Evolutionary conservation across 92 coral and sea anemone genomes (phyloP), one percentile per base, ranked within the genome.

Genomic region (Hydrozoanthus gracilis): DNA sequence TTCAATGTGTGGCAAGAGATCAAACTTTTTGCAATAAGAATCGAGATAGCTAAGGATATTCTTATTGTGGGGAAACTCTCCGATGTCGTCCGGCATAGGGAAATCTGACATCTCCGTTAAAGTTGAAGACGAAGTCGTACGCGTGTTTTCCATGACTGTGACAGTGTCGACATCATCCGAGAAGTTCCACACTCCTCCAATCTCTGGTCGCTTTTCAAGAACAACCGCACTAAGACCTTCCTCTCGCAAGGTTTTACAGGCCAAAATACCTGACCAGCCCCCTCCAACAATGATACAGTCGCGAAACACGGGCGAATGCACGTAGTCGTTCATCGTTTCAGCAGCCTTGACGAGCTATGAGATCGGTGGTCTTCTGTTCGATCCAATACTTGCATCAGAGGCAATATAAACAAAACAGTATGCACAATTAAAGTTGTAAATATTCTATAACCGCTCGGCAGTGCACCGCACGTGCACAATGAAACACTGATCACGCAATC

Each of bases 181-280:
- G 46, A 86, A 93, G 44, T 88, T 71, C 96, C 96, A 93, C 60
- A 93, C 76, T 61, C 96, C 96, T 5, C 96, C 96, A 27, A 93
- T 82, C 47, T 83, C 89, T 48, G 79, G 16, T 18, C 96, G 92
- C 67, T 93, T 93, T 55, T 93, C 96, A 49, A 93, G 89, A 7
- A 88, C 91, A 11, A 91, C 87, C 12, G 83, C 94, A 7, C 92
- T 86, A 8, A 93, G 84, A 45, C 92, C 89, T 20, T 86, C 89
- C 67, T 93, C 94, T 48, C 86, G 79, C 93, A 93, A 74, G 92
- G 54, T 79, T 65, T 93, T 93, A 44, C 93, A 90, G 39, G 94
- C 86, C 77, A 93, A 7, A 5, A 93, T 88, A 46, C 96, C 96
- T 1, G 96, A 93, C 96, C 96, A 93, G 14, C 96, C 96, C 39